Conservation (phyloP, 2,888 invertebrate species). For the Anticlea derivata region DNA sequence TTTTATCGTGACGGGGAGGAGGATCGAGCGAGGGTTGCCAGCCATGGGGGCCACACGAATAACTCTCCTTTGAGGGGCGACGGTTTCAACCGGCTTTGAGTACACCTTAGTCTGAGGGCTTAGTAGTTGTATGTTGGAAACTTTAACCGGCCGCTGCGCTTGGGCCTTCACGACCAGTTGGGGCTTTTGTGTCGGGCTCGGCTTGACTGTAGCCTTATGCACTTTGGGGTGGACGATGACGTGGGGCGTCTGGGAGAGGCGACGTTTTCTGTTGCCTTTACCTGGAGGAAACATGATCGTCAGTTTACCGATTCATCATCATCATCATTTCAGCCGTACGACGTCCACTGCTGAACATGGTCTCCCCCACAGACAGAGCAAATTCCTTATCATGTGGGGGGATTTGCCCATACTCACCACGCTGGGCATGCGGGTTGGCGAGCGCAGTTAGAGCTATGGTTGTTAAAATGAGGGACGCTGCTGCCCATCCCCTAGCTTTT, state of each 20-base stretch:
- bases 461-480: too few relatives aligned
- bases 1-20: slow-evolving; percentile 88
- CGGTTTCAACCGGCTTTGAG: slow-evolving; percentile 73
- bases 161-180: slow-evolving; percentile 75
- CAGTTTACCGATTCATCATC: not conserved
- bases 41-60: slow-evolving; percentile 76
- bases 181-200: slow-evolving; percentile 64
- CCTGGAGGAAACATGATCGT: slow-evolving; percentile 48
- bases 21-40: slow-evolving; percentile 85
- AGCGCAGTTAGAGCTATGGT: too few relatives aligned
- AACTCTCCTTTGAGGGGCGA: slow-evolving; percentile 71
- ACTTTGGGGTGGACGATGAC: slow-evolving; percentile 70
- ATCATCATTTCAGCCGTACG: too few relatives aligned
- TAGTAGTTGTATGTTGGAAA: slow-evolving; percentile 74
- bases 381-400: too few relatives aligned
- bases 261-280: slow-evolving; percentile 72
- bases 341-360: too few relatives aligned
- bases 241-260: slow-evolving; percentile 70
- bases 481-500: too few relatives aligned
- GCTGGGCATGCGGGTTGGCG: too few relatives aligned
- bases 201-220: slow-evolving; percentile 67
- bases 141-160: slow-evolving; percentile 72
- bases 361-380: too few relatives aligned
- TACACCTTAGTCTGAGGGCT: slow-evolving; percentile 73
- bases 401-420: too few relatives aligned